Evolutionary conservation across 2,797 vertebrate genomes (phyloP).

Genomic region (Thunnus albacares): DNA sequence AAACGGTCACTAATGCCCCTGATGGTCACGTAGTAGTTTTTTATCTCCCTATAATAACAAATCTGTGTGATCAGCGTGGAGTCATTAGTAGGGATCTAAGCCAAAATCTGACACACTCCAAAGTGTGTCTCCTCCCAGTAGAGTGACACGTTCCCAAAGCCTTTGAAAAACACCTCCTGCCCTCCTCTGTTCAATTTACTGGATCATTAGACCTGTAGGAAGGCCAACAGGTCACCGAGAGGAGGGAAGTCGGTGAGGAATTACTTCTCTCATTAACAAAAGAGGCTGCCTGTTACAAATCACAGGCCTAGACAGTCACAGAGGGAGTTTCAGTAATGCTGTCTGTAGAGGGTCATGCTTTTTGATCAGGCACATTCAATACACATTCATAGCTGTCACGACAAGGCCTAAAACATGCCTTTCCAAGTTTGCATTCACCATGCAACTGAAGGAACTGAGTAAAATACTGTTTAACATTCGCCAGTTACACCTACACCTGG

Average conservation of each 20-base stretch:
- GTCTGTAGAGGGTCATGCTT: conserved; percentile 59
- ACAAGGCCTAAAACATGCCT: conserved; percentile 55
- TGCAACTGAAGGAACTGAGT: conserved; percentile 45
- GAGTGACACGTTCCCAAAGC: conserved; percentile 42
- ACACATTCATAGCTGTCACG: conserved; percentile 43
- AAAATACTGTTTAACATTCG: conserved; percentile 32
- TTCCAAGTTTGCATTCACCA: conserved; percentile 55
- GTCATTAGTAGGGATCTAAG: conserved; percentile 26
- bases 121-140: conserved; percentile 63
- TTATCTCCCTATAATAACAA: not conserved
- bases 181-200: conserved; percentile 33
- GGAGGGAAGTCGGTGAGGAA: conserved; percentile 37
- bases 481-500: conserved; percentile 37
- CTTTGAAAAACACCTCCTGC: conserved; percentile 39
- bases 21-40: conserved; percentile 18
- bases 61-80: not conserved
- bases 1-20: not conserved
- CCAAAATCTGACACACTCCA: conserved; percentile 48
- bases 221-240: conserved; percentile 38
- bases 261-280: conserved; percentile 36
- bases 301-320: conserved; percentile 34
- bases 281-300: conserved; percentile 34
- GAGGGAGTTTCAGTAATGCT: conserved; percentile 23
- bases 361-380: conserved; percentile 56
- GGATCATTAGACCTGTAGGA: conserved; percentile 49